Percentiles rank a stretch among this genome's conserved stretches.
These are phyloP conservation scores for Crenuchus spilurus DNA, from an alignment of 2,797 vertebrate genomes.

Conservation along the genomic window DNA sequence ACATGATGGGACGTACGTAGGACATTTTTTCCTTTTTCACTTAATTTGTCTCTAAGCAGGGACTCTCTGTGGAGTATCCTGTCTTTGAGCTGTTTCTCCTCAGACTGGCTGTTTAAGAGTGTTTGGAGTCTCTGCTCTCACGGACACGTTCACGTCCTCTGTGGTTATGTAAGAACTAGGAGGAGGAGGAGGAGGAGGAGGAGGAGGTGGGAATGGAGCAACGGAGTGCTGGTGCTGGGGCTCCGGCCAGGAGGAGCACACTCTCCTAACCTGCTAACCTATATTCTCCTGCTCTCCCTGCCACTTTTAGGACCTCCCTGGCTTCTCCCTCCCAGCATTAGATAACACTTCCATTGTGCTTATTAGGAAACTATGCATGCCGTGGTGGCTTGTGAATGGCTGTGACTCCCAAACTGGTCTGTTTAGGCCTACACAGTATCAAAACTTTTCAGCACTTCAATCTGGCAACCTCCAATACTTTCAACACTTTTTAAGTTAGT, in stretches of 20 bases:
- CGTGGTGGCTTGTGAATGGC: not conserved
- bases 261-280: slow-evolving; percentile 61
- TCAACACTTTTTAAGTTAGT: too few species aligned
- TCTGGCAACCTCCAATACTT: too few species aligned
- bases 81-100: not conserved
- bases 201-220: slow-evolving; percentile 15
- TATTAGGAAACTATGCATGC: not conserved
- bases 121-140: not conserved
- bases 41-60: too few species aligned
- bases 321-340: not conserved
- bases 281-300: slow-evolving; percentile 48
- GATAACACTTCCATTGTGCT: not conserved
- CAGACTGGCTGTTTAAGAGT: not conserved
- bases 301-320: not conserved
- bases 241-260: slow-evolving; percentile 24
- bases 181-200: not conserved
- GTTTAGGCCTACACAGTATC: too few species aligned
- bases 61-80: too few species aligned
- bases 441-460: too few species aligned
- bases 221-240: not conserved
- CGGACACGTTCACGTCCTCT: not conserved
- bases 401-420: not conserved
- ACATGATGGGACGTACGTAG: not conserved
- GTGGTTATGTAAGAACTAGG: slow-evolving; percentile 45
- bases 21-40: slow-evolving; percentile 8